Base-by-base conservation (phyloP, 1,140 invertebrate genomes). In the Cyclina sinensis region DNA sequence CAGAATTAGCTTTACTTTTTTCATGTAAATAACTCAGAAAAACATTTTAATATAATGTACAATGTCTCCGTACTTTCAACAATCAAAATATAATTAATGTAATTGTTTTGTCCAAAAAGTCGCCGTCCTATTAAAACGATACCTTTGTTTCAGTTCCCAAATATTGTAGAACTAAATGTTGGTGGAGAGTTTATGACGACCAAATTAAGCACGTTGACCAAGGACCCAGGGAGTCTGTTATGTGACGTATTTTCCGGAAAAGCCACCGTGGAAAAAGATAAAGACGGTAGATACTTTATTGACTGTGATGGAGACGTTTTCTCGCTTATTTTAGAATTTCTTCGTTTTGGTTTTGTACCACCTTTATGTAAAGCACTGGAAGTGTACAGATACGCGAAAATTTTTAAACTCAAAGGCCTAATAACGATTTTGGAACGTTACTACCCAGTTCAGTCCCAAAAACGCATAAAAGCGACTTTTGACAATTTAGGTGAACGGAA, bases 271-370 rank as follows among this genome's bases (percentile, higher is more conserved):
- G 35, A 46, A 16, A 57, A 74, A 57, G 82, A 85, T 32, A 74
- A 74, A n/a, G 48, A 85, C 27, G 82, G 68, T 9, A 43, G 82
- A 37, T 85, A 74, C n/a, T 73, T 85, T 21, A 73, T 85, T 14
- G 82, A 85, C 30, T 65, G 59, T 57, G 68, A 85, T 37, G 43
- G 62, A 3, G 30, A 73, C 14, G 37, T 35, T 1, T 85, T 85
- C n/a, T 46, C 4, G 16, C 43, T 54, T 24, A 85, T 85, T 39
- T 59, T 85, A 74, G 82, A 85, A 27, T 85, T 73, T 35, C 48
- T 85, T 18, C 87, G 94, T 18, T 91, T 93, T 27, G 78, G 78
- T 11, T 21, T 43, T 1, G 18, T 80, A 24, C 78, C 78, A 59
- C 24, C 46, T 21, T 24, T 3, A 1, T 51, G 62, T 0, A 59